Conservation (phyloP, 2,888 invertebrate genomes). For the Drosophila monieri region DNA sequence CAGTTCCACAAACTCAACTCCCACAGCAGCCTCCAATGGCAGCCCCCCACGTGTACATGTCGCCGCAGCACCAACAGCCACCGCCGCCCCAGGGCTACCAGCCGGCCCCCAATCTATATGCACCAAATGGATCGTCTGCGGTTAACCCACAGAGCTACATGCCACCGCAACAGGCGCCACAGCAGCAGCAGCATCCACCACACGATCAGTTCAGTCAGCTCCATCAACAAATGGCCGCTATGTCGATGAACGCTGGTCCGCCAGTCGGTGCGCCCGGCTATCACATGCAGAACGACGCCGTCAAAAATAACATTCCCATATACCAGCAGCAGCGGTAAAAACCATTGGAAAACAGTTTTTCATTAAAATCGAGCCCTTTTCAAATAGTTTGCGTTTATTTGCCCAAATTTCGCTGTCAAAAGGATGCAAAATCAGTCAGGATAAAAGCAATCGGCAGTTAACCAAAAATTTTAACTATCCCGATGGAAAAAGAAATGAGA, state of each 20-base stretch:
- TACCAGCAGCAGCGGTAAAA: constrained; percentile 84
- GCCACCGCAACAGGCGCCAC: constrained; percentile 50
- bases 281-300: constrained; percentile 81
- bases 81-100: constrained; percentile 56
- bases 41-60: constrained; percentile 58
- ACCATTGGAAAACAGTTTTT: constrained; percentile 35
- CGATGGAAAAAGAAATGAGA: constrained; percentile 1
- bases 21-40: constrained; percentile 51
- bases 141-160: constrained; percentile 54
- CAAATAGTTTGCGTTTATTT: constrained; percentile 21
- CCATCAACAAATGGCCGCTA: constrained; percentile 80
- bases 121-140: constrained; percentile 58
- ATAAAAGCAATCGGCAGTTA: constrained; percentile 11
- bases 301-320: constrained; percentile 83
- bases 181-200: constrained; percentile 51
- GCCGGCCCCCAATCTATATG: constrained; percentile 59
- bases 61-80: constrained; percentile 68
- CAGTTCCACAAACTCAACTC: constrained; percentile 50
- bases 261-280: constrained; percentile 69
- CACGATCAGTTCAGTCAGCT: constrained; percentile 74
- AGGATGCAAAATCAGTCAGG: constrained; percentile 8
- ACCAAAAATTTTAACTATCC: constrained; percentile 13
- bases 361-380: constrained; percentile 21
- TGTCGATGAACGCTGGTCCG: constrained; percentile 65
- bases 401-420: constrained; percentile 5